Percentiles rank a stretch among this genome's conserved stretches.
Evolutionary conservation across 1,140 invertebrate genomes (phyloP).

Genomic region (Cydia splendana): DNA sequence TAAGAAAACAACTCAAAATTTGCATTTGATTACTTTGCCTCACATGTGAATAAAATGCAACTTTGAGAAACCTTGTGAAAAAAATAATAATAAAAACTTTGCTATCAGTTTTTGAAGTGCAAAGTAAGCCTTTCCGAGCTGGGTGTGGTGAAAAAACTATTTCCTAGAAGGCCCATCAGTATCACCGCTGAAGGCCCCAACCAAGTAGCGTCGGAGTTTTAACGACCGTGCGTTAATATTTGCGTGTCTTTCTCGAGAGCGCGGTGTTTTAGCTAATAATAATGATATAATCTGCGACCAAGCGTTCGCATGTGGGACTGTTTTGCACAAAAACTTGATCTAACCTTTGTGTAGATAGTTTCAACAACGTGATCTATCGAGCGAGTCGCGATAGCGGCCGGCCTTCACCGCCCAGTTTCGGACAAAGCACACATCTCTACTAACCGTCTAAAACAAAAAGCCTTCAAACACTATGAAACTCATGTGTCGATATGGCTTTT

Average conservation of each 20-base stretch:
- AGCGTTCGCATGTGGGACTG: not conserved
- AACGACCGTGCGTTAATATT: not conserved
- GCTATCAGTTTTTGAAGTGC: too few species aligned
- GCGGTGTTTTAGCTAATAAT: not conserved
- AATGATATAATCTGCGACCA: not conserved
- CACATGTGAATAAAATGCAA: too few species aligned
- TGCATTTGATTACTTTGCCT: too few species aligned
- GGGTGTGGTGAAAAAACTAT: too few species aligned
- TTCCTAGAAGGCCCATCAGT: too few species aligned
- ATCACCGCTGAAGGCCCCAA: not conserved
- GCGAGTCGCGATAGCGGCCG: slow-evolving; percentile 37
- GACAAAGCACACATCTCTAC: slow-evolving; percentile 43
- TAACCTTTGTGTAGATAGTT: slow-evolving; percentile 47
- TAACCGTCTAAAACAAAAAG: not conserved
- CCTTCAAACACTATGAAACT: not conserved
- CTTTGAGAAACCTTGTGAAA: too few species aligned
- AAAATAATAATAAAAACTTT: too few species aligned
- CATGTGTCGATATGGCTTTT: not conserved
- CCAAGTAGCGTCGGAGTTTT: too few species aligned
- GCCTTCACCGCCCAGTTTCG: slow-evolving; percentile 47
- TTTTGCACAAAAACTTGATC: slow-evolving; percentile 35
- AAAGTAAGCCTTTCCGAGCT: too few species aligned
- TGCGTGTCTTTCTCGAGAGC: not conserved
- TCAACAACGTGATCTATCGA: slow-evolving; percentile 33
- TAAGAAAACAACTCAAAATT: too few species aligned